Evolutionary conservation across 1,140 invertebrate species (phyloP).

Genomic region (Bombus pyrosoma): DNA sequence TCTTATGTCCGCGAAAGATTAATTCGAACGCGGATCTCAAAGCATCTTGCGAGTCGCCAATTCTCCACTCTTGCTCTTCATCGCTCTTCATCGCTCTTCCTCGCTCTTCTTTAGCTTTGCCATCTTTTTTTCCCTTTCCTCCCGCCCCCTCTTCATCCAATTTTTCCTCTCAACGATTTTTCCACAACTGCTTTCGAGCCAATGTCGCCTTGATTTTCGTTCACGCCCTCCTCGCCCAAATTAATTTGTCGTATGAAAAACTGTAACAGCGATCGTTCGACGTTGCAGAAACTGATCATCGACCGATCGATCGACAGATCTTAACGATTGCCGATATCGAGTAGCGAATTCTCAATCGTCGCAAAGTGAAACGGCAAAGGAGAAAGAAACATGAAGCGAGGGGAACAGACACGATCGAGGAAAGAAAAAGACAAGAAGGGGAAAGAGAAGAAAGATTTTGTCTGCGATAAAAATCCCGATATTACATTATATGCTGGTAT

Average conservation of each 20-base stretch:
- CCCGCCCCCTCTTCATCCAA: too few species aligned
- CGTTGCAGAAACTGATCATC: background rate
- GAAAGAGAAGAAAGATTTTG: background rate
- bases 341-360: background rate
- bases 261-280: background rate
- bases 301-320: background rate
- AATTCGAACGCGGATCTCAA: slow-evolving; percentile 44
- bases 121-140: background rate
- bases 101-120: background rate
- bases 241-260: background rate
- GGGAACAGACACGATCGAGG: background rate
- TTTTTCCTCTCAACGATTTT: background rate
- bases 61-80: background rate
- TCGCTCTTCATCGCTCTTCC: background rate
- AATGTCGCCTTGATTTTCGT: background rate
- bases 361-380: background rate
- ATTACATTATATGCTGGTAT: fast-evolving
- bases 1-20: slow-evolving; percentile 58
- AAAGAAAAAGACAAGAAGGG: background rate
- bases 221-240: background rate
- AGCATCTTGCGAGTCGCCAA: slow-evolving; percentile 31
- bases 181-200: background rate
- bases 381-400: fast-evolving
- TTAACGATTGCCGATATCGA: background rate
- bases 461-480: background rate